These are phyloP conservation scores for Tenebrosternarchus preto DNA, from an alignment of 2,113 vertebrate genomes.

Conservation along the genomic window DNA sequence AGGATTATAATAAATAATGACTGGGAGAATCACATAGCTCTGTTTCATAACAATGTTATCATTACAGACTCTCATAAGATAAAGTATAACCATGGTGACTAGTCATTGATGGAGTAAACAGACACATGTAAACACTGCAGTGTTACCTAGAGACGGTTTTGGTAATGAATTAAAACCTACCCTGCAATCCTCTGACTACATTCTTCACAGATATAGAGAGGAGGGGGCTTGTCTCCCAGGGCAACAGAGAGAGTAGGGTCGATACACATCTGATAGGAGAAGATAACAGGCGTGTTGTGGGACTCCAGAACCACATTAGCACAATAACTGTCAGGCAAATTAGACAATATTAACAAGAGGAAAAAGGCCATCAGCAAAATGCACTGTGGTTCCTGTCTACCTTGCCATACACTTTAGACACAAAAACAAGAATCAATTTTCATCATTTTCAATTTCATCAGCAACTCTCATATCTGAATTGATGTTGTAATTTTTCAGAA, in stretches of 20 bases:
- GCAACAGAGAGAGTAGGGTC: constrained; percentile 95
- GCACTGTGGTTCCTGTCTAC: background rate
- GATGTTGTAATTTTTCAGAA: too few species aligned
- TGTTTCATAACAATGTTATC: constrained; percentile 62
- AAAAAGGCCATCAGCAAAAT: background rate
- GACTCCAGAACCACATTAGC: constrained; percentile 10
- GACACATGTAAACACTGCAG: constrained; percentile 32
- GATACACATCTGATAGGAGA: constrained; percentile 92
- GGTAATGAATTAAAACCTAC: constrained; percentile 67
- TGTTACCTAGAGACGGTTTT: constrained; percentile 32
- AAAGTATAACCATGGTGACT: constrained; percentile 67
- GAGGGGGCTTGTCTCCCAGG: constrained; percentile 97
- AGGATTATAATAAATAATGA: constrained; percentile 14
- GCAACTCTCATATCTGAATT: background rate
- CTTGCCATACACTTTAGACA: background rate
- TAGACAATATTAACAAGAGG: constrained; percentile 3
- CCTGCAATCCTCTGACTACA: constrained; percentile 97
- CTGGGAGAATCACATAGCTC: constrained; percentile 52
- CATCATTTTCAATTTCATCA: background rate
- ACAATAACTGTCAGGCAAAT: constrained; percentile 27
- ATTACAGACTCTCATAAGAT: constrained; percentile 54
- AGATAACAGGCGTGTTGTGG: constrained; percentile 44
- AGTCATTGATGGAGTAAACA: constrained; percentile 50
- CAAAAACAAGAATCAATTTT: background rate
- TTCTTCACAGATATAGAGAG: constrained; percentile 96